phyloP scores from a whole-genome alignment of 1,140 invertebrate species.

The Dendroctonus ponderosae region DNA sequence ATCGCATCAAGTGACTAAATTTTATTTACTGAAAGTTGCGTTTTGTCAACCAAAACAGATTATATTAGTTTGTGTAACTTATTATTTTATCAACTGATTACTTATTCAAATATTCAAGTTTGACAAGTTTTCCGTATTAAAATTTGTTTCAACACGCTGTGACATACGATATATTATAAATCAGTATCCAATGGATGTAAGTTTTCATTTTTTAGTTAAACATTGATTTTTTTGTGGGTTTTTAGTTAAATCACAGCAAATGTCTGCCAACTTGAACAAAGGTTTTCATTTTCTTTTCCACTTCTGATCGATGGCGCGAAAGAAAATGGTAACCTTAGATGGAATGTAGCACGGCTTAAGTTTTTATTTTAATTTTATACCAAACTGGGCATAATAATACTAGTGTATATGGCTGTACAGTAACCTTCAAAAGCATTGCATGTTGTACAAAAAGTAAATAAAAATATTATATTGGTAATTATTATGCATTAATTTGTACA shows the following conservation, averaged over 20 bases:
- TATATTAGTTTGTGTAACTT: too few species aligned
- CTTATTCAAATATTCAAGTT: neutral
- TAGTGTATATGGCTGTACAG: constrained; percentile 35
- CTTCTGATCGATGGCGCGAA: neutral
- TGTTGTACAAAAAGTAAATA: constrained; percentile 38
- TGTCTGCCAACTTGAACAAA: neutral
- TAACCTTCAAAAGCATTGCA: constrained; percentile 36
- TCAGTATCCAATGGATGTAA: too few species aligned
- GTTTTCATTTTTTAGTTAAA: too few species aligned
- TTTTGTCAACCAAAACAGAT: too few species aligned
- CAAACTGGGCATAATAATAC: constrained; percentile 31
- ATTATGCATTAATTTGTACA: constrained; percentile 38
- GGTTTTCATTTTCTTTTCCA: neutral
- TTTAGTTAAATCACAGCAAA: too few species aligned
- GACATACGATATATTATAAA: too few species aligned
- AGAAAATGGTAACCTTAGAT: too few species aligned
- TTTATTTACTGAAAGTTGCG: too few species aligned
- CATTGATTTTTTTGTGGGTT: too few species aligned
- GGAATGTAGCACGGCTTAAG: constrained; percentile 26
- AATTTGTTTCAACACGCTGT: too few species aligned
- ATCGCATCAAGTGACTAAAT: neutral
- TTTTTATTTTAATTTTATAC: constrained; percentile 13
- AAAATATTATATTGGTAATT: constrained; percentile 26
- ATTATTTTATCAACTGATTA: too few species aligned
- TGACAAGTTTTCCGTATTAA: too few species aligned